phyloP scores from a whole-genome alignment of 1,140 invertebrate genomes.

The Drosophila micromelanica region DNA sequence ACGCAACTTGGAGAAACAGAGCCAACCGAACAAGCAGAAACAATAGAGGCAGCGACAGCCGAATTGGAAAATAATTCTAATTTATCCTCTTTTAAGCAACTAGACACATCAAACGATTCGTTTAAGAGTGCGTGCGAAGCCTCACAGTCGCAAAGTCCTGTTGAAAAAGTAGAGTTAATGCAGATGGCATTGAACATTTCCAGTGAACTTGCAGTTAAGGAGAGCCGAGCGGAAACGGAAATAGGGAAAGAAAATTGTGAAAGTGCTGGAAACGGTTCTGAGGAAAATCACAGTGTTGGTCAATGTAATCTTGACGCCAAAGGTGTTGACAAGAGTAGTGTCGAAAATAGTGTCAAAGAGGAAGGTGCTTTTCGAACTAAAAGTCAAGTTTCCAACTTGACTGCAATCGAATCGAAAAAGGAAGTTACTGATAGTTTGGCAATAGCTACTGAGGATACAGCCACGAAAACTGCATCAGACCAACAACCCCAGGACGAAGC shows the following conservation, averaged over 20 bases:
- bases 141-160: not conserved
- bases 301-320: not conserved
- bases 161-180: not conserved
- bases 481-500: not conserved
- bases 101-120: not conserved
- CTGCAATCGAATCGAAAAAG: not conserved
- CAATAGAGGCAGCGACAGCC: not conserved
- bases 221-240: not conserved
- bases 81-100: not conserved
- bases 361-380: not conserved
- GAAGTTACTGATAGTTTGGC: not conserved
- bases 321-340: not conserved
- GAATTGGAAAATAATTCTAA: too few relatives aligned
- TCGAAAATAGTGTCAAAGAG: not conserved
- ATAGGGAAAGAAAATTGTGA: not conserved
- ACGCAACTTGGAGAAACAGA: not conserved
- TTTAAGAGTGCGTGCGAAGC: not conserved
- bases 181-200: too few relatives aligned
- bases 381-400: not conserved
- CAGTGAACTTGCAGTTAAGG: not conserved
- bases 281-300: not conserved
- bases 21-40: not conserved
- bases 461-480: not conserved
- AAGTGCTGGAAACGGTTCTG: not conserved
- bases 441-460: not conserved